Conservation (phyloP, 2,797 vertebrate genomes). For the Crotalus adamanteus region DNA sequence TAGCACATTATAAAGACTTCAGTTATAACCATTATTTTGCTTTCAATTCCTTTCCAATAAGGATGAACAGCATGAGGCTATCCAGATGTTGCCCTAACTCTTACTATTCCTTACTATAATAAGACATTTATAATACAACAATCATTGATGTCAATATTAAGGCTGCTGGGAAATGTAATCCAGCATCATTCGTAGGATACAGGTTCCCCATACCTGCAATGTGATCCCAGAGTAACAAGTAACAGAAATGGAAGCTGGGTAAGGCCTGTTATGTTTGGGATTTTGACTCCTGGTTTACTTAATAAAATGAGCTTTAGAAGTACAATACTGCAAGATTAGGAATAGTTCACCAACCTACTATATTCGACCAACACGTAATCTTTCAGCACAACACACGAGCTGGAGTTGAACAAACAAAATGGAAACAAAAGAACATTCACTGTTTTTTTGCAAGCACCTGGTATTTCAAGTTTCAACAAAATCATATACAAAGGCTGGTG, state of each 20-base stretch:
- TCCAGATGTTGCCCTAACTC: background rate
- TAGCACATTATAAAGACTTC: background rate
- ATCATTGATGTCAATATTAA: background rate
- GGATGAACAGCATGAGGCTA: background rate
- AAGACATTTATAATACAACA: background rate
- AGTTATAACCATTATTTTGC: background rate
- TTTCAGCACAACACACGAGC: constrained; percentile 25
- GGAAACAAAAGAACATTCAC: constrained; percentile 46
- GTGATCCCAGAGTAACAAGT: background rate
- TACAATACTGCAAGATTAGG: background rate
- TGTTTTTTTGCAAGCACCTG: constrained; percentile 53
- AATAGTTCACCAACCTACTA: background rate
- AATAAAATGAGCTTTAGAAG: background rate
- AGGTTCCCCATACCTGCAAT: background rate
- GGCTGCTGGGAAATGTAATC: background rate
- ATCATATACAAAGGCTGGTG: constrained; percentile 40
- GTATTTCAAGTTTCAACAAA: constrained; percentile 62
- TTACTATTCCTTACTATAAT: background rate
- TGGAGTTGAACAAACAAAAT: constrained; percentile 31
- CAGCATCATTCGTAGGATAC: background rate
- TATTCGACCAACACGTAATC: background rate
- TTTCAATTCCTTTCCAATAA: background rate
- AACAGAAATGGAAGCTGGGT: background rate
- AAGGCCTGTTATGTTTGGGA: background rate
- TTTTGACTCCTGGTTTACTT: background rate